Evolutionary conservation across 2,797 vertebrate species (phyloP).

Genomic region (Carduelis carduelis): DNA sequence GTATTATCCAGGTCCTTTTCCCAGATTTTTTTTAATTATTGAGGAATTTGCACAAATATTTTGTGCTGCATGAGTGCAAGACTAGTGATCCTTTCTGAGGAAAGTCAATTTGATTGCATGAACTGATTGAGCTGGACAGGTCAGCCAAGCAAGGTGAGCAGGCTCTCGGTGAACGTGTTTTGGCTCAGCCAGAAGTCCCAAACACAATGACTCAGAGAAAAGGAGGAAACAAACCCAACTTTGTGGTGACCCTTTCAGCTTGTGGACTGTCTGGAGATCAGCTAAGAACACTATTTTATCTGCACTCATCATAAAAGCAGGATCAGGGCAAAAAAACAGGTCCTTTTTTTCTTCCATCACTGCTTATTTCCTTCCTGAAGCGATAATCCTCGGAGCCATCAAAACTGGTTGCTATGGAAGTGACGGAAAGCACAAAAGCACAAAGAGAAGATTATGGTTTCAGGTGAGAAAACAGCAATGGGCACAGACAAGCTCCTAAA

Average conservation of each 20-base stretch:
- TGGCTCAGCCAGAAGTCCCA: background rate
- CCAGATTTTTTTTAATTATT: background rate
- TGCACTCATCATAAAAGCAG: background rate
- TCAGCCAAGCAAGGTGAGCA: constrained; percentile 40
- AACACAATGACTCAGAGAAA: background rate
- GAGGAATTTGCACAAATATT: constrained; percentile 22
- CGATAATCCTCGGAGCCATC: constrained; percentile 3
- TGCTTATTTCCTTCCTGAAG: constrained; percentile 40
- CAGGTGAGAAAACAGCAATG: constrained; percentile 45
- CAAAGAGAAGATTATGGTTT: constrained; percentile 51
- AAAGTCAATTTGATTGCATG: background rate
- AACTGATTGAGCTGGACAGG: background rate
- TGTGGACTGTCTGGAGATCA: background rate
- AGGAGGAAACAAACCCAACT: constrained; percentile 1
- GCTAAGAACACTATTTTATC: background rate
- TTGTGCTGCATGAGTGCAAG: background rate
- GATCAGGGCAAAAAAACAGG: background rate
- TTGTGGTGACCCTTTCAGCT: background rate
- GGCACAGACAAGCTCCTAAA: background rate
- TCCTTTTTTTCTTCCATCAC: background rate
- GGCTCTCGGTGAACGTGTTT: background rate
- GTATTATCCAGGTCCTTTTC: background rate
- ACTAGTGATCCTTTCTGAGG: background rate
- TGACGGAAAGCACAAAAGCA: constrained; percentile 38
- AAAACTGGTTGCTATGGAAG: constrained; percentile 60